Base-by-base conservation (phyloP, 1,140 invertebrate genomes). In the Bombus confusus region DNA sequence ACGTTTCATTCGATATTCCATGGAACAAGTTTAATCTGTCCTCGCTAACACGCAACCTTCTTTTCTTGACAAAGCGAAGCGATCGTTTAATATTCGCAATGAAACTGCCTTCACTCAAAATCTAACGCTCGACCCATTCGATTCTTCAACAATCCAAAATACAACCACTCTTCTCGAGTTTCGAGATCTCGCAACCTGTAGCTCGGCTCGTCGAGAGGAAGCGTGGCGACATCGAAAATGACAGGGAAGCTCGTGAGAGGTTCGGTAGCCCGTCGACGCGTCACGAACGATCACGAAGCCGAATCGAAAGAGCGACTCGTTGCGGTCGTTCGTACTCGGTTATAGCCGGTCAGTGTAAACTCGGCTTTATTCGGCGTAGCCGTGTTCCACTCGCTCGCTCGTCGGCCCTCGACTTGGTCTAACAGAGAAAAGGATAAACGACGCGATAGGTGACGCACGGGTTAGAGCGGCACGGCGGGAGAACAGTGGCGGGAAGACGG, bases 341-440 rank as follows among this genome's bases (percentile, higher is more conserved):
- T 66, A 15, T 31, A 34, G 57, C 43, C 43, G 75, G 34, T 69
- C 81, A 72, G 82, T 87, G 86, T 87, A 83, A 85, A 90, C 86
- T 86, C 81, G 86, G 88, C 89, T 90, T 90, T 89, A 89, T 90
- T 90, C 86, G 88, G 80, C 39, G 75, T 15, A 83, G 87, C 31
- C 64, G 85, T 73, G 71, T 31, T 34, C 31, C 34, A 74, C 31
- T 37, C 74, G 47, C 31, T 57, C 6, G n/a, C n/a, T 31, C 18
- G 22, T 34, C 80, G 71, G 8, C 28, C 22, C 37, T 22, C 12
- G 37, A 3, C 43, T 31, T 34, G 83, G 79, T 25, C 28, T 22
- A 22, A 87, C 85, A 77, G 71, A 80, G 84, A 92, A 68, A 79
- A 80, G 77, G 88, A 88, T 39, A 76, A 85, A 88, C 41, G 75